These are phyloP conservation scores for Amphibalanus amphitrite DNA, from an alignment of 1,140 invertebrate species.

Conservation along the genomic window DNA sequence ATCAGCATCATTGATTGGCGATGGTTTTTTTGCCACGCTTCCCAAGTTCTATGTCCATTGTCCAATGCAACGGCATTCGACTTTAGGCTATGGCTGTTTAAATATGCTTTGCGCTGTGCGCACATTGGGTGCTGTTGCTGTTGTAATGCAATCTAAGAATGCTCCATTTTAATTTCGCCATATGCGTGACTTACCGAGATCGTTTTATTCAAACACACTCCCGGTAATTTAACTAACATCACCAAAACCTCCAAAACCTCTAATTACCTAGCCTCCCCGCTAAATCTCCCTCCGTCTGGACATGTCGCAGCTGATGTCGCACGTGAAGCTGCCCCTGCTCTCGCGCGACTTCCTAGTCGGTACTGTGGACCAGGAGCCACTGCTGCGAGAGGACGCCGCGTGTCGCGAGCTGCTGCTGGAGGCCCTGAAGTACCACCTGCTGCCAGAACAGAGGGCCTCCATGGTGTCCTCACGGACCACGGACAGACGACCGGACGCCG, in stretches of 20 bases:
- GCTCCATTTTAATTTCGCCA: no score
- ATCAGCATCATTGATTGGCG: no score
- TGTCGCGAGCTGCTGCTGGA: conserved; percentile 47
- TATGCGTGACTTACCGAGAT: background rate
- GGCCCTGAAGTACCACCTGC: conserved; percentile 47
- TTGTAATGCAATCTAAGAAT: no score
- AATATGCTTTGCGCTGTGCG: no score
- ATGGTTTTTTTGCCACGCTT: no score
- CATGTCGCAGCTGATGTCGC: conserved; percentile 35
- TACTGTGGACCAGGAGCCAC: conserved; percentile 41
- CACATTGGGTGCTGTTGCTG: no score
- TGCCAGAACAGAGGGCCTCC: conserved; percentile 42
- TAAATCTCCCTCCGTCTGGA: conserved; percentile 1
- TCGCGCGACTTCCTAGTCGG: conserved; percentile 46
- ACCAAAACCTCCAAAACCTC: conserved; percentile 7
- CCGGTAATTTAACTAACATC: conserved; percentile 10
- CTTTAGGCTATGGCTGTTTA: no score
- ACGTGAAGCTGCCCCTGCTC: conserved; percentile 43
- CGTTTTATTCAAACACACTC: conserved; percentile 13
- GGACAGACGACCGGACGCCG: conserved; percentile 43
- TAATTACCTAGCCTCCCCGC: background rate
- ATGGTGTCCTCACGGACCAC: conserved; percentile 40
- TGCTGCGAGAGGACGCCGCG: conserved; percentile 39
- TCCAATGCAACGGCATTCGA: no score
- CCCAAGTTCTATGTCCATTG: no score